Evolutionary conservation across 2,797 vertebrate species (phyloP).

Genomic region (Typhlichthys eigenmanni): DNA sequence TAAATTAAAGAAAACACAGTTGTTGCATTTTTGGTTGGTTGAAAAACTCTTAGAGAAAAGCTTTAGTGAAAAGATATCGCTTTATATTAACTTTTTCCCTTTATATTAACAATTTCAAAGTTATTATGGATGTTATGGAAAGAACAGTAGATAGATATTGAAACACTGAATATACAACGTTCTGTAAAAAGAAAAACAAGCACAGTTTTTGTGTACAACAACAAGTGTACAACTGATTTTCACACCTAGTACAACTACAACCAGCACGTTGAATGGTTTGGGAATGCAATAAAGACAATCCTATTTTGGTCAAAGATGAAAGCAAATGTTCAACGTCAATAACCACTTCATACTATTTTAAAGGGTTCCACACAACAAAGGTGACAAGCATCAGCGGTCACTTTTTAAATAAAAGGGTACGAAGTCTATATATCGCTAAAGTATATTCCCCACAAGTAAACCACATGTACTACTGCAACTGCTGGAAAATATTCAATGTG

Average conservation of each 20-base stretch:
- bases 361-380: slow-evolving; percentile 46
- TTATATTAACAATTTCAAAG: slow-evolving; percentile 46
- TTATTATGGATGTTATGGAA: slow-evolving; percentile 9
- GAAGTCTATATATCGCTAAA: slow-evolving; percentile 30
- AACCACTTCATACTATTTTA: slow-evolving; percentile 46
- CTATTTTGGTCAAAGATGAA: slow-evolving; percentile 62
- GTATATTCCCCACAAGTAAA: neutral
- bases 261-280: slow-evolving; percentile 24
- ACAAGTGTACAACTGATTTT: slow-evolving; percentile 39
- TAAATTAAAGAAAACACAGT: slow-evolving; percentile 50
- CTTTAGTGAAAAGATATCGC: slow-evolving; percentile 21
- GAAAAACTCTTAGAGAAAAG: slow-evolving; percentile 44
- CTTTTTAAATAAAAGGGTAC: slow-evolving; percentile 22
- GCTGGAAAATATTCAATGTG: slow-evolving; percentile 13
- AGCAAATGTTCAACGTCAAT: slow-evolving; percentile 41
- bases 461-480: slow-evolving; percentile 16
- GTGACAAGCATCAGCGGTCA: slow-evolving; percentile 38
- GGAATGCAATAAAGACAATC: slow-evolving; percentile 45
- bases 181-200: slow-evolving; percentile 59
- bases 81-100: slow-evolving; percentile 42
- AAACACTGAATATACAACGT: slow-evolving; percentile 52
- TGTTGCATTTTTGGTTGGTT: slow-evolving; percentile 63
- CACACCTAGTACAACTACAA: slow-evolving; percentile 39
- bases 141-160: slow-evolving; percentile 17
- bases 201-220: slow-evolving; percentile 38